phyloP scores from a whole-genome alignment of 2,888 invertebrate genomes.

The Caenorhabditis panamensis region DNA sequence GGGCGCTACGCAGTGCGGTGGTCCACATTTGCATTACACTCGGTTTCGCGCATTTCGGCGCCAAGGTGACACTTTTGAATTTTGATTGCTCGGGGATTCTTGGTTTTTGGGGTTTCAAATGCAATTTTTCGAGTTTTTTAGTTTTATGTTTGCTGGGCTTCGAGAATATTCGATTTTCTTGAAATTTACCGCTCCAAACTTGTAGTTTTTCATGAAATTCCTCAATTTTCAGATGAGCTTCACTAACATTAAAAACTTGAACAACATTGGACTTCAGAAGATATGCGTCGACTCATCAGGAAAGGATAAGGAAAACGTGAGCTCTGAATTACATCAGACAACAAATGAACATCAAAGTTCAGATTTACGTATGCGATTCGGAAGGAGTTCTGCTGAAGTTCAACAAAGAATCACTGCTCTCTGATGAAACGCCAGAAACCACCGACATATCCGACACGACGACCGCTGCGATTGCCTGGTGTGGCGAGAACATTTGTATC shows the following conservation, averaged over 20 bases:
- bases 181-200: neutral
- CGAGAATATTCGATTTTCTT: neutral
- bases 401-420: constrained; percentile 29
- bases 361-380: constrained; percentile 57
- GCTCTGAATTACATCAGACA: neutral
- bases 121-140: neutral
- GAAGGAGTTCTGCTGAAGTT: constrained; percentile 52
- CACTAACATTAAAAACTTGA: constrained; percentile 51
- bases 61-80: constrained; percentile 20
- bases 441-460: constrained; percentile 43
- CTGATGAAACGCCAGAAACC: constrained; percentile 19
- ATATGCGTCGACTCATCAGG: constrained; percentile 52
- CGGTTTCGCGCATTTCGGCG: constrained; percentile 35
- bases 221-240: constrained; percentile 36
- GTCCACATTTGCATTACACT: constrained; percentile 47
- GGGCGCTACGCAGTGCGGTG: constrained; percentile 57
- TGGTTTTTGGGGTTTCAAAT: too few relatives aligned
- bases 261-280: constrained; percentile 46
- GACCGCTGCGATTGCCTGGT: constrained; percentile 46
- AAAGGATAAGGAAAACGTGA: constrained; percentile 36
- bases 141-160: neutral
- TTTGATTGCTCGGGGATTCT: too few relatives aligned
- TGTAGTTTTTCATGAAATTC: neutral
- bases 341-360: neutral
- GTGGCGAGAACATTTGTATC: constrained; percentile 31